These are phyloP conservation scores for Acheta domesticus DNA, from an alignment of 2,888 invertebrate species.

Conservation along the genomic window DNA sequence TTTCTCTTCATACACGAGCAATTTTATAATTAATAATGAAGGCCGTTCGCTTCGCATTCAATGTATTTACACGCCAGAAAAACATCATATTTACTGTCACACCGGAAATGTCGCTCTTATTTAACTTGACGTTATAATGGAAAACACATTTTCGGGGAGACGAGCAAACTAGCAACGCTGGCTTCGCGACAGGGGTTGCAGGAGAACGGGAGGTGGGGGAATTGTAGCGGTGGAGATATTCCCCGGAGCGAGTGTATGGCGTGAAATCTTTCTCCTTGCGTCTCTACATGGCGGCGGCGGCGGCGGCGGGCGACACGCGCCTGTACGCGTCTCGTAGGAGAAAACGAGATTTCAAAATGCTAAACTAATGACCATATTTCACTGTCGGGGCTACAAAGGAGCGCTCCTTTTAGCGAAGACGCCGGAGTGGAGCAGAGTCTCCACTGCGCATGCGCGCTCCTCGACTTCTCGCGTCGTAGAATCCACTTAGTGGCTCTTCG, in stretches of 20 bases:
- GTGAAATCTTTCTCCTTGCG: no score
- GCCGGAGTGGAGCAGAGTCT: no score
- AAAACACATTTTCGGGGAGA: constrained; percentile 7
- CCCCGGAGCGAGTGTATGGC: neutral
- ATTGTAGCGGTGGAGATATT: neutral
- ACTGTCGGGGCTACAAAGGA: no score
- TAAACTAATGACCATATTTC: neutral
- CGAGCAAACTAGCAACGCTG: neutral
- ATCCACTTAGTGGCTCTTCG: neutral
- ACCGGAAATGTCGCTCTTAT: neutral
- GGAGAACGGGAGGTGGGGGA: neutral
- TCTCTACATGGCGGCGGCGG: no score
- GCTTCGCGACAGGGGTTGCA: neutral
- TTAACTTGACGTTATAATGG: neutral
- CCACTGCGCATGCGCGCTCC: no score
- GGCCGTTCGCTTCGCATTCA: neutral
- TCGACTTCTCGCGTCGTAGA: neutral
- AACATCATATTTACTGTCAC: neutral
- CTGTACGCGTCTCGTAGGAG: no score
- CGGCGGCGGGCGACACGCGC: no score
- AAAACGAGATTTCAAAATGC: neutral
- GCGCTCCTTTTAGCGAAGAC: no score
- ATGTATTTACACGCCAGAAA: neutral
- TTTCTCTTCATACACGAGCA: neutral
- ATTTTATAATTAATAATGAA: constrained; percentile 9